A percentile compares a stretch with the other conserved stretches of the same genome.
phyloP scores from a whole-genome alignment of 1,140 invertebrate genomes.

The Microplitis mediator region DNA sequence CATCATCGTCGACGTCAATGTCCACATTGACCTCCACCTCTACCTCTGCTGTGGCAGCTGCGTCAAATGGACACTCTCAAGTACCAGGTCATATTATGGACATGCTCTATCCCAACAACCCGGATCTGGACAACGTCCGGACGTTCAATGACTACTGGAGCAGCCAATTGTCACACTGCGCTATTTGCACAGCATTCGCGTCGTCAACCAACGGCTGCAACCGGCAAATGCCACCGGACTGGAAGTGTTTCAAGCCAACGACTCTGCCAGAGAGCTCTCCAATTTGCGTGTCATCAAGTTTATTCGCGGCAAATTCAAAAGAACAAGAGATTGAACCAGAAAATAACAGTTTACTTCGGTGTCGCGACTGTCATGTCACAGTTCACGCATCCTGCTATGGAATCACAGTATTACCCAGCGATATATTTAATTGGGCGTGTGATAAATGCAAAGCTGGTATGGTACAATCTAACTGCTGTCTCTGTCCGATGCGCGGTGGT shows the following conservation, averaged over 20 bases:
- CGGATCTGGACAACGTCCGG: slow-evolving; percentile 43
- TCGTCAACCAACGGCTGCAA: slow-evolving; percentile 40
- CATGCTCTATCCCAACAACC: slow-evolving; percentile 50
- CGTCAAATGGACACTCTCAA: not conserved
- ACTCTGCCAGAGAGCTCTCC: slow-evolving; percentile 56
- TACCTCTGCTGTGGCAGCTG: not conserved
- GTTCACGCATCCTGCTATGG: slow-evolving; percentile 63
- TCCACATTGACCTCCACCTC: no score
- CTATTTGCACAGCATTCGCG: slow-evolving; percentile 53
- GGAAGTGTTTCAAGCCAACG: slow-evolving; percentile 53
- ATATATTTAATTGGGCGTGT: slow-evolving; percentile 59
- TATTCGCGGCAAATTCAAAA: slow-evolving; percentile 57
- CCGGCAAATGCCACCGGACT: slow-evolving; percentile 53
- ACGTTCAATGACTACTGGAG: slow-evolving; percentile 60
- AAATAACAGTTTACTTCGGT: slow-evolving; percentile 57
- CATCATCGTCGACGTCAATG: no score
- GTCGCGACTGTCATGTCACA: slow-evolving; percentile 59
- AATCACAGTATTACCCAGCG: slow-evolving; percentile 50
- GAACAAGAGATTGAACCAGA: slow-evolving; percentile 52
- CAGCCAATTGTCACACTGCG: slow-evolving; percentile 54
- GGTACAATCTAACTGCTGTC: slow-evolving; percentile 53
- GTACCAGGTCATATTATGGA: slow-evolving; percentile 49
- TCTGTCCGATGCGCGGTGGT: slow-evolving; percentile 69
- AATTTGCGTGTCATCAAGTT: slow-evolving; percentile 55
- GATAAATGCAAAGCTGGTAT: slow-evolving; percentile 60